These are phyloP conservation scores for Protophormia terraenovae DNA, from an alignment of 2,888 invertebrate genomes.

Conservation along the genomic window DNA sequence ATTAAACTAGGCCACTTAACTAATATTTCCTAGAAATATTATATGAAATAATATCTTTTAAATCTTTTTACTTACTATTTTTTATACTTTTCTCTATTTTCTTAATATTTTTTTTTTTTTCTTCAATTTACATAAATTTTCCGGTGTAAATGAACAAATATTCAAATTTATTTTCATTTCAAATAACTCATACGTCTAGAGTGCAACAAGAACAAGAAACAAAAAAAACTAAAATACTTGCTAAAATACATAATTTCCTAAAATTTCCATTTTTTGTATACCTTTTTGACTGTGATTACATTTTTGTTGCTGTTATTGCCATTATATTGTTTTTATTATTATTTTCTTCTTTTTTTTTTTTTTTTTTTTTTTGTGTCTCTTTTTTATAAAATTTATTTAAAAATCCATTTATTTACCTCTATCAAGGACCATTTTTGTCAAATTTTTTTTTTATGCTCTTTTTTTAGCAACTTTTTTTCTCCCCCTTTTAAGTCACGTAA, in stretches of 20 bases:
- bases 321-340: not conserved
- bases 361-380: not conserved
- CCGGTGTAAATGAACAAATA: slow-evolving; percentile 12
- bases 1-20: not conserved
- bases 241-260: too few relatives aligned
- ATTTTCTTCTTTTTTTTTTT: not conserved
- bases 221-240: not conserved
- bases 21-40: not conserved
- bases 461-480: not conserved
- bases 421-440: not conserved
- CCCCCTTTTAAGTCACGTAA: slow-evolving; percentile 59
- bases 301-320: not conserved
- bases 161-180: slow-evolving; percentile 18
- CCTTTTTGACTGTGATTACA: not conserved
- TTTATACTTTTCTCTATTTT: not conserved
- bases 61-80: not conserved
- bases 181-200: not conserved
- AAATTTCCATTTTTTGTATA: too few relatives aligned
- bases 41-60: not conserved
- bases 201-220: not conserved
- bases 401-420: slow-evolving; percentile 41
- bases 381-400: slow-evolving; percentile 19
- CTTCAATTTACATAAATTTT: slow-evolving; percentile 38
- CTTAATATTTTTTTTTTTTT: not conserved
- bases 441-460: too few relatives aligned